A percentile compares a stretch with the other conserved stretches of the same genome.
Evolutionary conservation across 92 coral and sea anemone genomes (phyloP).

Genomic region (Epizoanthus scotinus): DNA sequence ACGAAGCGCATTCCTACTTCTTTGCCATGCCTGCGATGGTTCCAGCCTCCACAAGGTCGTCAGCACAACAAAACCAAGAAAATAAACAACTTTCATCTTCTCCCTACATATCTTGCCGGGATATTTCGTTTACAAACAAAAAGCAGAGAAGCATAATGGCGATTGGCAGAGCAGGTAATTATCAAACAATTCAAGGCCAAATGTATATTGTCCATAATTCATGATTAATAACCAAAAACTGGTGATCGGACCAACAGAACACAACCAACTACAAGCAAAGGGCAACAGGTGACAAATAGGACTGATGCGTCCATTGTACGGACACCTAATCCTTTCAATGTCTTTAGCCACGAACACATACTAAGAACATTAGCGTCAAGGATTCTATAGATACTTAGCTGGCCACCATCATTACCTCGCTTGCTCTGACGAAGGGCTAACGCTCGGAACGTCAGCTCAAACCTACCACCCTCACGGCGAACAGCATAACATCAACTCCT

Average conservation of each 20-base stretch:
- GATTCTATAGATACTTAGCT: too few species aligned
- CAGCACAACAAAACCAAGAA: background rate
- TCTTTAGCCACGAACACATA: too few species aligned
- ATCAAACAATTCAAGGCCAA: conserved; percentile 28
- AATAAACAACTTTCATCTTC: conserved; percentile 26
- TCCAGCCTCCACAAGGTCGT: background rate
- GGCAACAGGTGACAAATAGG: conserved; percentile 4
- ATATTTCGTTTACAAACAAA: conserved; percentile 31
- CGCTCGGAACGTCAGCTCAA: too few species aligned
- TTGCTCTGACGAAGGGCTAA: too few species aligned
- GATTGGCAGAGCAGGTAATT: conserved; percentile 18
- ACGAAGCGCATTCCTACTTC: background rate
- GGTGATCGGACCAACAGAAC: conserved; percentile 4
- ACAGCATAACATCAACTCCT: too few species aligned
- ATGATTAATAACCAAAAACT: conserved; percentile 9
- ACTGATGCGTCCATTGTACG: too few species aligned
- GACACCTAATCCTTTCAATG: too few species aligned
- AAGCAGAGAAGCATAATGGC: background rate
- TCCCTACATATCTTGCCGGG: conserved; percentile 26
- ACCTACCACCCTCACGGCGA: too few species aligned
- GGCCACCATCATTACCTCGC: too few species aligned
- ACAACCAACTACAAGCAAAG: conserved; percentile 29
- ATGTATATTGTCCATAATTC: conserved; percentile 15
- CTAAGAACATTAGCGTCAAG: too few species aligned
- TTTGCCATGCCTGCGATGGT: background rate